Conservation (phyloP, 2,113 vertebrate species). For the Menura novaehollandiae region DNA sequence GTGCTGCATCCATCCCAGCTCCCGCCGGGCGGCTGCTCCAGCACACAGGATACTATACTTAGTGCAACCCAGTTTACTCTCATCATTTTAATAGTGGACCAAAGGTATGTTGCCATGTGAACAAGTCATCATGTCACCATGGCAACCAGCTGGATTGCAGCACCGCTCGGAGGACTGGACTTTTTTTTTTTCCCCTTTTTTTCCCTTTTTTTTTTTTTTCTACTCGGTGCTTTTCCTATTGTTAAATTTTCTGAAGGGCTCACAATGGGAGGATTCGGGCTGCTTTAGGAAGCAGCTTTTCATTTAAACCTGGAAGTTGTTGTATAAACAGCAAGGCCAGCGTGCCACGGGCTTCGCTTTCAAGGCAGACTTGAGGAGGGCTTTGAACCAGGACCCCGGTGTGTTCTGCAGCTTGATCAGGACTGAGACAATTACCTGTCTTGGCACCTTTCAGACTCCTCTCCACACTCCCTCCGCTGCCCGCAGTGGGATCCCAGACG, state of each 20-base stretch:
- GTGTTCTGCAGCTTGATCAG: conserved; percentile 67
- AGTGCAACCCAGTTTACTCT: conserved; percentile 74
- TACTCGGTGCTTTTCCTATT: conserved; percentile 71
- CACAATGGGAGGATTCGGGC: conserved; percentile 72
- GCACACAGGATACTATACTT: conserved; percentile 42
- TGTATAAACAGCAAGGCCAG: conserved; percentile 75
- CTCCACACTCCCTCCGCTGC: conserved; percentile 61
- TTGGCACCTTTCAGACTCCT: conserved; percentile 68
- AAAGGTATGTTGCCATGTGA: conserved; percentile 99
- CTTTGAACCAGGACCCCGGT: conserved; percentile 68
- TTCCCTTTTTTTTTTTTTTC: not conserved
- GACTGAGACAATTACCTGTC: conserved; percentile 61
- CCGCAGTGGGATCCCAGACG: conserved; percentile 48
- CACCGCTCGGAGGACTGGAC: conserved; percentile 80
- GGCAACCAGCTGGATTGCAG: conserved; percentile 94
- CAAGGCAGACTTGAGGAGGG: conserved; percentile 67
- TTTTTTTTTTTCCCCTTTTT: not conserved
- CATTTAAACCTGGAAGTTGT: conserved; percentile 75
- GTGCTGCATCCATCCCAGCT: not conserved
- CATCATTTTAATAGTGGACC: conserved; percentile 97
- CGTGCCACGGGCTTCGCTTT: conserved; percentile 54
- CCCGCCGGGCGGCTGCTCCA: conserved; percentile 18
- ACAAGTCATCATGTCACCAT: conserved; percentile 96
- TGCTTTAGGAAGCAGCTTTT: conserved; percentile 69
- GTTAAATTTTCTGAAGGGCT: conserved; percentile 78